phyloP scores from a whole-genome alignment of 2,888 invertebrate species.

The Eupithecia exiguata region DNA sequence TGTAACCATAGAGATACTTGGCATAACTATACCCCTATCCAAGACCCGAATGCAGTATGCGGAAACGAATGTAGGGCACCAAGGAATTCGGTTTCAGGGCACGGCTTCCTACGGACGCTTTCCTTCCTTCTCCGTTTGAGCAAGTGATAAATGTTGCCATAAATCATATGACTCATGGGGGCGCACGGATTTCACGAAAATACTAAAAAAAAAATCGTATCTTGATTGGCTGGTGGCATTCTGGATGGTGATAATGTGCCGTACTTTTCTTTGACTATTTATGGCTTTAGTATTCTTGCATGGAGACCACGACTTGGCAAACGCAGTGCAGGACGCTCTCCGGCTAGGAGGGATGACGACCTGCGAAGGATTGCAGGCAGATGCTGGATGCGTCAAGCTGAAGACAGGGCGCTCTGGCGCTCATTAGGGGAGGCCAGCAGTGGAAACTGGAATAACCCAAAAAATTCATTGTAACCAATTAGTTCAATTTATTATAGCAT shows the following conservation, averaged over 20 bases:
- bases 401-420: too few species aligned
- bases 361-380: too few species aligned
- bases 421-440: too few species aligned
- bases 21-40: background rate
- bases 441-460: too few species aligned
- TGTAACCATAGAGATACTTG: background rate
- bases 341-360: too few species aligned
- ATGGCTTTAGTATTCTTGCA: background rate
- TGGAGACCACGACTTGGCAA: too few species aligned
- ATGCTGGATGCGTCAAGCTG: too few species aligned
- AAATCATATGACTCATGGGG: conserved; percentile 29
- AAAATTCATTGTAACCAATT: too few species aligned
- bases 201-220: background rate
- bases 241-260: background rate
- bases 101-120: conserved; percentile 6
- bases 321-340: too few species aligned
- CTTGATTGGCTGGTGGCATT: background rate
- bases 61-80: conserved; percentile 2
- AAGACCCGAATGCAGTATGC: background rate
- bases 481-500: too few species aligned
- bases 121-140: conserved; percentile 27
- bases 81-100: conserved; percentile 21
- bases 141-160: conserved; percentile 34
- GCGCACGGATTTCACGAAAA: conserved; percentile 8
- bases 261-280: background rate